These are phyloP conservation scores for Eulemur coronatus DNA, from an alignment of 2,797 vertebrate species.

Conservation along the genomic window DNA sequence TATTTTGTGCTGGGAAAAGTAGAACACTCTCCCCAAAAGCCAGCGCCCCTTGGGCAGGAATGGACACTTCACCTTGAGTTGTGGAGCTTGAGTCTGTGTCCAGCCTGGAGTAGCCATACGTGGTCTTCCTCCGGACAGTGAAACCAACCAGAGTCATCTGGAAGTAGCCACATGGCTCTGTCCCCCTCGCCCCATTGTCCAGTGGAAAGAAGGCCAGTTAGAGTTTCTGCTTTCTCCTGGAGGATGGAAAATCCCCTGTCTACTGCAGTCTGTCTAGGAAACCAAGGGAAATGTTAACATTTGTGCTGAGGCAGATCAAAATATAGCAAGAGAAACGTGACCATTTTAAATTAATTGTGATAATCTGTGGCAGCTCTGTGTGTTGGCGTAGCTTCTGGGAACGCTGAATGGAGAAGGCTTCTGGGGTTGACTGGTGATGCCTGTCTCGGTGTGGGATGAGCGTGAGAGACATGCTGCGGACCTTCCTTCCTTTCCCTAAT, in stretches of 20 bases:
- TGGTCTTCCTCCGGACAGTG: background rate
- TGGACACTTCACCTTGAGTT: background rate
- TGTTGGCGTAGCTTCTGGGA: background rate
- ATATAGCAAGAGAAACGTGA: background rate
- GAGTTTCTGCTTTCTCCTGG: background rate
- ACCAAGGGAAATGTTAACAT: background rate
- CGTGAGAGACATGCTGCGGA: no score
- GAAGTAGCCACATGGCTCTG: background rate
- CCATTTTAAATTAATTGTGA: background rate
- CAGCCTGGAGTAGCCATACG: no score
- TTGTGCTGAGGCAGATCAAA: background rate
- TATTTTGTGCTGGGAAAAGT: background rate
- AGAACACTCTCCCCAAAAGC: background rate
- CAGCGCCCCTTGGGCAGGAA: background rate
- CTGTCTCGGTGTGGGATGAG: background rate
- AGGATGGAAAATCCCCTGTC: background rate
- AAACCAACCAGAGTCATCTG: background rate
- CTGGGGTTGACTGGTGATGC: background rate
- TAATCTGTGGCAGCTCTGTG: background rate
- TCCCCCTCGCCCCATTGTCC: background rate
- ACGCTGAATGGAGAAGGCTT: background rate
- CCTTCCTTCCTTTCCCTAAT: background rate
- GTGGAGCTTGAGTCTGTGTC: background rate
- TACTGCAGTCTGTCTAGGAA: background rate
- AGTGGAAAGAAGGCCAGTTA: background rate